Evolutionary conservation across 1,140 invertebrate species (phyloP), one percentile per base, ranked within the genome.

Genomic region (Homalodisca vitripennis): DNA sequence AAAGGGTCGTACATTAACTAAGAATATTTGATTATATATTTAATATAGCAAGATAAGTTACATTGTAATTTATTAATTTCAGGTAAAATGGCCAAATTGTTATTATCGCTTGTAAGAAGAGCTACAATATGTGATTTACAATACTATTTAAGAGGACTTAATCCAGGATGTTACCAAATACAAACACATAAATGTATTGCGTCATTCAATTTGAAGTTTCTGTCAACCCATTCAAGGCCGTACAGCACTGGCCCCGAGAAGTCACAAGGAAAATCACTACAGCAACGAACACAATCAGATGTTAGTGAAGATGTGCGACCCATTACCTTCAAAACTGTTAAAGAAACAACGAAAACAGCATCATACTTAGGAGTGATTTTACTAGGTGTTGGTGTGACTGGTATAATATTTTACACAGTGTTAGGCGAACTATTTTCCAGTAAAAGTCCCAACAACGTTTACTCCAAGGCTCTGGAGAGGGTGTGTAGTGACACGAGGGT

Each of bases 361-460:
- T 91, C 89, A 55, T 94, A 95, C 75, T 84, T 89, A 70, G 87
- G 87, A 13, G 86, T 96, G n/a, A 92, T 95, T 66, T 68, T 94
- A 31, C 78, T 86, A 32, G 93, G 93, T 20, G 75, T 94, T 51
- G 89, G 88, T 26, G 84, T 94, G 0, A 92, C 90, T 27, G 88
- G 87, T 57, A 78, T 89, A 1, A 88, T 97, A 78, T 89, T 94
- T 74, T 96, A 90, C 78, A 85, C 88, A 46, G 86, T 96, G 70
- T 92, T 94, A 73, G 84, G 85, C 67, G 94, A 97, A 80, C 79
- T 97, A 24, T 95, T 96, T 81, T 95, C 93, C 2, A 87, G 85
- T 72, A 88, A 91, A 73, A 95, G 93, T 80, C 88, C 92, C 0
- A 92, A 92, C 81, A 91, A 87, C 74, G 85, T 97, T 69, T 97